Evolutionary conservation across 1,140 invertebrate species (phyloP).

Genomic region (Drosophila ercepeae): DNA sequence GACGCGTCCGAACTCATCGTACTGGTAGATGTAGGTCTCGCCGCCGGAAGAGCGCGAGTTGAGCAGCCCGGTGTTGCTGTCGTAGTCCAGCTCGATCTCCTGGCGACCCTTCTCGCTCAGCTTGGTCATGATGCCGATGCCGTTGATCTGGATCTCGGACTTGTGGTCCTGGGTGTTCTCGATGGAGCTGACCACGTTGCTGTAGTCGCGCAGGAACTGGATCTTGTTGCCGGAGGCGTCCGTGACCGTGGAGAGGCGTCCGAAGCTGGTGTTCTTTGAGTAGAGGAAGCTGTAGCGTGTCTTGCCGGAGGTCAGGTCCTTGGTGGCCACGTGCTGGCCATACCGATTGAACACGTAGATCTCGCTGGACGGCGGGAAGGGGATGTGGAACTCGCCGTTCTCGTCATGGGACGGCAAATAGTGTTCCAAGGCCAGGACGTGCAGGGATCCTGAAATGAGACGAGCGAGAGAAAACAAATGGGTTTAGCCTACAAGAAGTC

Average conservation of each 20-base stretch:
- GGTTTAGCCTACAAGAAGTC: neutral
- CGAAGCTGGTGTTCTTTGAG: conserved; percentile 98
- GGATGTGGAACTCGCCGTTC: conserved; percentile 96
- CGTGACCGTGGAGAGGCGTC: conserved; percentile 95
- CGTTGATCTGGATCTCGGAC: conserved; percentile 94
- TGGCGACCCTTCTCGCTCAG: conserved; percentile 91
- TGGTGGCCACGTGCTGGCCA: conserved; percentile 96
- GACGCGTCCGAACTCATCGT: conserved; percentile 93
- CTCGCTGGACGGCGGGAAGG: conserved; percentile 95
- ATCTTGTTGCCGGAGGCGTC: conserved; percentile 97
- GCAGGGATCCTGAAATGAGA: conserved; percentile 87
- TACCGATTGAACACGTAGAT: conserved; percentile 97
- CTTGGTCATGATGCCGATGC: conserved; percentile 92
- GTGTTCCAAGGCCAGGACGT: conserved; percentile 95
- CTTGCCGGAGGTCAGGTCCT: conserved; percentile 95
- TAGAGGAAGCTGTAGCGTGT: conserved; percentile 97
- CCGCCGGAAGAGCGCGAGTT: conserved; percentile 92
- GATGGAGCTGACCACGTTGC: conserved; percentile 94
- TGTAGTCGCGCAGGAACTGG: conserved; percentile 95
- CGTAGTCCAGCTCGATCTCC: conserved; percentile 93
- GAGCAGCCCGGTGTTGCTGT: conserved; percentile 91
- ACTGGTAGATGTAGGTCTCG: conserved; percentile 95
- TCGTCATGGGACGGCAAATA: conserved; percentile 95
- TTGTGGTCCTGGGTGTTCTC: conserved; percentile 97
- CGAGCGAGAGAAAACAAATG: neutral